Evolutionary conservation across 1,140 invertebrate species (phyloP), one percentile per base, ranked within the genome.

Genomic region (Rhynchophorus ferrugineus): DNA sequence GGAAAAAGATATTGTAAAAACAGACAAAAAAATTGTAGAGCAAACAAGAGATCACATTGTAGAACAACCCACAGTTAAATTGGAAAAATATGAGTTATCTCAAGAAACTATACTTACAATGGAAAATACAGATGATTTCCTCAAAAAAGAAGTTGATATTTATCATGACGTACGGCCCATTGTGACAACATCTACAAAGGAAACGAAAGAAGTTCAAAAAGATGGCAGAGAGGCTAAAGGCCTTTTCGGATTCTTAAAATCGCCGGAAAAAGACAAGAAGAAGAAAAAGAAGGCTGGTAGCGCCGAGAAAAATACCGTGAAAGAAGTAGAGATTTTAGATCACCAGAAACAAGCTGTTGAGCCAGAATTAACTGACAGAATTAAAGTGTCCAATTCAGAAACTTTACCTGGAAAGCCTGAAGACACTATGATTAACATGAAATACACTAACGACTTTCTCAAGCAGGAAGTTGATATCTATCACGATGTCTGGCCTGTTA

Each of bases 91-190:
- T 33, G 39, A 55, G 54, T 33, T 61, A 9, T 61, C 61, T 9
- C 54, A 60, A 42, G 52, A 61, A 41, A 42, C 49, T 33, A 33
- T 59, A 13, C 38, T 57, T 37, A 45, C 59, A 19, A 62, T 64
- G 56, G 19, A 53, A 8, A 43, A 61, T 18, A 58, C 59, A 13
- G 47, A 38, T 21, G 34, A 52, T 22, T 63, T 64, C 34, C 47
- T 64, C 8, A 45, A 60, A 43, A 53, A 34, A 13, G 62, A 64
- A 58, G 53, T 64, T 5, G 24, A 43, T 38, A 54, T 43, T 16
- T 62, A 60, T 41, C 47, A 63, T 37, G 62, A 64, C n/a, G n/a
- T n/a, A n/a, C n/a, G n/a, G n/a, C n/a, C n/a, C n/a, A n/a, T n/a
- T 5, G 34, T 34, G 3, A 44, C n/a, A n/a, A n/a, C n/a, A n/a